Evolutionary conservation across 1,140 invertebrate species (phyloP).

Genomic region (Plectus sambesii): DNA sequence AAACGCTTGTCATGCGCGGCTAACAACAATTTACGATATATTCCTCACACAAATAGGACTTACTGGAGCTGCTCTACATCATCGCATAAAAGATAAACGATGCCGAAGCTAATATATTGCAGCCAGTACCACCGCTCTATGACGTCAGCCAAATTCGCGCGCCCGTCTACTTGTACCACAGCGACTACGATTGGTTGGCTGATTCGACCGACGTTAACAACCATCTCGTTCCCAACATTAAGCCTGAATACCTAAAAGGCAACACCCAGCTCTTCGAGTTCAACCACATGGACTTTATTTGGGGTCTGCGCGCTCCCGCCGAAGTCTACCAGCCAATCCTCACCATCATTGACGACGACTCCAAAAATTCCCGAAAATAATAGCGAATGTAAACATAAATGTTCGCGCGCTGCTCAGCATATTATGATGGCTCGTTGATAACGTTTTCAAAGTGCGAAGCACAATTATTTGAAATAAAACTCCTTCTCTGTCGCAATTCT

Average conservation of each 20-base stretch:
- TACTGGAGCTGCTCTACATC: no score
- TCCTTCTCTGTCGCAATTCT: no score
- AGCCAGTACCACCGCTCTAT: conserved; percentile 13
- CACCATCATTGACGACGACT: conserved; percentile 5
- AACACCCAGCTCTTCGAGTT: conserved; percentile 16
- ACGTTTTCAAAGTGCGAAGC: no score
- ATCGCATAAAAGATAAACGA: no score
- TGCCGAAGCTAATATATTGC: neutral
- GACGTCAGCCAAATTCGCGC: conserved; percentile 14
- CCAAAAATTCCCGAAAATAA: no score
- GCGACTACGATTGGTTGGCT: conserved; percentile 12
- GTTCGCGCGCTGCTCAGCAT: no score
- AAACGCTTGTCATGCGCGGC: no score
- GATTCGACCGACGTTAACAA: conserved; percentile 2
- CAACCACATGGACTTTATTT: conserved; percentile 18
- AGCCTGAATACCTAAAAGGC: conserved; percentile 10
- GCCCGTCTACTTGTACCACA: conserved; percentile 14
- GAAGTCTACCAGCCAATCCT: conserved; percentile 15
- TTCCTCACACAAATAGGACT: no score
- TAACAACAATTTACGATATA: no score
- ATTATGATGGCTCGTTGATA: no score
- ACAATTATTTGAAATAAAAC: no score
- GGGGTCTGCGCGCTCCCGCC: conserved; percentile 12
- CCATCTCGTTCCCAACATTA: conserved; percentile 8
- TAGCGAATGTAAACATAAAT: no score